phyloP scores from a whole-genome alignment of 2,113 vertebrate genomes.

The Aepyceros melampus region DNA sequence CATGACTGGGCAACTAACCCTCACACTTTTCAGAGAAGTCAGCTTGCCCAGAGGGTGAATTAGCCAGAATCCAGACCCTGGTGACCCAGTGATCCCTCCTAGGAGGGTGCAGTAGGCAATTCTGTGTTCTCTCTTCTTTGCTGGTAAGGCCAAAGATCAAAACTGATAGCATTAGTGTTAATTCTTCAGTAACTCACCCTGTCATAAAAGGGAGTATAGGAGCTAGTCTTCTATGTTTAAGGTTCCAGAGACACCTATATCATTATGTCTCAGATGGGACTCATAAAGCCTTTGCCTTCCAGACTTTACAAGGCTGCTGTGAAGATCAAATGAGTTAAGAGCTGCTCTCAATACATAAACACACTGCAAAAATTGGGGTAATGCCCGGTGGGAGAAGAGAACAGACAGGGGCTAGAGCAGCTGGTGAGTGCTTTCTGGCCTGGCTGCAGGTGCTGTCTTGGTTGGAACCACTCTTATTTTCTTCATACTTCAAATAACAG shows the following conservation, averaged over 20 bases:
- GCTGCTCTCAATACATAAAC: neutral
- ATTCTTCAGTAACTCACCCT: neutral
- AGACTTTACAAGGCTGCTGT: neutral
- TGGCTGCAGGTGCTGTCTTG: no score
- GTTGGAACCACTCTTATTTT: no score
- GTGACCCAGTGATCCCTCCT: neutral
- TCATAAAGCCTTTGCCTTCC: neutral
- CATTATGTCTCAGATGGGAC: neutral
- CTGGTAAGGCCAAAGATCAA: neutral
- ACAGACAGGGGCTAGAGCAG: neutral
- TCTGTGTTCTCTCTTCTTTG: neutral
- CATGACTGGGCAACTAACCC: neutral
- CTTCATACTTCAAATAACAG: neutral
- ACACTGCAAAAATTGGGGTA: neutral
- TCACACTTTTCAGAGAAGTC: neutral
- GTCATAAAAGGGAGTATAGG: neutral
- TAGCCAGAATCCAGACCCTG: neutral
- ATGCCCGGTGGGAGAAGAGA: neutral
- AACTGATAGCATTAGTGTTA: neutral
- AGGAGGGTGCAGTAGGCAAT: neutral
- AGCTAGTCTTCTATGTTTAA: neutral
- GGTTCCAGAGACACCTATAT: neutral
- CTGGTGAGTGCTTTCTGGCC: neutral
- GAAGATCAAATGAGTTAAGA: neutral
- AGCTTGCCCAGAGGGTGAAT: no score